Evolutionary conservation across 2,113 vertebrate genomes (phyloP).

Genomic region (Eulemur rufifrons): DNA sequence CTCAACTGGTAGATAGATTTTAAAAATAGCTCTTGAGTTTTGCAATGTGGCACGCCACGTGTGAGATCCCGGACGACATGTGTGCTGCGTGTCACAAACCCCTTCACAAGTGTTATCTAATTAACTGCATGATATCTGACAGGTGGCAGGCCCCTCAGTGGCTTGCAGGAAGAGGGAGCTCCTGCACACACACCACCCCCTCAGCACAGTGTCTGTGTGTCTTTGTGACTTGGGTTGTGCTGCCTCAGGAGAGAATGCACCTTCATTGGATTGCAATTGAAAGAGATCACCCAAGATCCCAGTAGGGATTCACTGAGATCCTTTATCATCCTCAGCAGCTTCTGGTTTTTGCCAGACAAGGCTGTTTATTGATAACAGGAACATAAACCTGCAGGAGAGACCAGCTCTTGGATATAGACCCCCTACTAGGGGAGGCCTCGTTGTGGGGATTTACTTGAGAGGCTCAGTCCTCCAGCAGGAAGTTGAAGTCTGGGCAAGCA

Average conservation of each 20-base stretch:
- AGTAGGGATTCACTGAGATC: not conserved
- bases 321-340: not conserved
- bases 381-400: not conserved
- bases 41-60: constrained; percentile 50
- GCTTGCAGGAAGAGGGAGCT: not conserved
- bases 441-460: not conserved
- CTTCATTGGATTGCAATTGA: not conserved
- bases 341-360: constrained; percentile 7
- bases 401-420: not conserved
- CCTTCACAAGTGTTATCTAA: constrained; percentile 74
- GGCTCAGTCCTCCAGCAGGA: not conserved
- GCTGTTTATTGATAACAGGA: not conserved
- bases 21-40: constrained; percentile 74
- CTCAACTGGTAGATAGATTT: constrained; percentile 39
- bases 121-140: constrained; percentile 44
- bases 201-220: not conserved
- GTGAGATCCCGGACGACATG: constrained; percentile 55
- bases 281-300: not conserved
- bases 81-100: constrained; percentile 44
- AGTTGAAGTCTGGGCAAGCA: not conserved
- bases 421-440: not conserved
- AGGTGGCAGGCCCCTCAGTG: constrained; percentile 59
- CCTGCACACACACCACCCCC: not conserved
- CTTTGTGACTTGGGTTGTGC: not conserved
- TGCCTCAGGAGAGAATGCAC: not conserved